Percentiles rank a stretch among this genome's conserved stretches.
Evolutionary conservation across 64 coral and sea anemone species (phyloP).

Genomic region (Montipora capricornis): DNA sequence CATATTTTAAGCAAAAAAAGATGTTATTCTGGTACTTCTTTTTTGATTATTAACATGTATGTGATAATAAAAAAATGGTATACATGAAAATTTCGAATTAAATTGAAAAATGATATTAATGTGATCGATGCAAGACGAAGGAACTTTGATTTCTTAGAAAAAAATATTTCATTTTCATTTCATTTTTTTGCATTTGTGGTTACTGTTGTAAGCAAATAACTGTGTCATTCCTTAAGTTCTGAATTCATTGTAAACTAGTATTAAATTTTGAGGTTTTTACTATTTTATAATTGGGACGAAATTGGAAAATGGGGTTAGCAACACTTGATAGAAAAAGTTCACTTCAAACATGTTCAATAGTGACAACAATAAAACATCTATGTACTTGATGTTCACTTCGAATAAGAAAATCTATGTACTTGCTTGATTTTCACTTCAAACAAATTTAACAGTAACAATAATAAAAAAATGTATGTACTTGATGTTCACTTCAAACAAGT

Average conservation of each 20-base stretch:
- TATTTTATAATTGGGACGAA: slow-evolving; percentile 4
- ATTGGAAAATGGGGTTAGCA: slow-evolving; percentile 10
- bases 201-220: slow-evolving; percentile 3
- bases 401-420: slow-evolving; percentile 16
- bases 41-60: not conserved
- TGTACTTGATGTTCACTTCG: not conserved
- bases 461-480: too few species aligned
- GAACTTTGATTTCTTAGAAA: slow-evolving; percentile 1
- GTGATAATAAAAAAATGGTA: not conserved
- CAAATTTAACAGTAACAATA: too few species aligned
- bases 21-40: not conserved
- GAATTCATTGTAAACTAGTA: slow-evolving; percentile 10
- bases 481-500: too few species aligned
- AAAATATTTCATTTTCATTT: not conserved
- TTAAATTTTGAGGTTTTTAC: slow-evolving; percentile 8
- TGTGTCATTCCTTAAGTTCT: slow-evolving; percentile 4
- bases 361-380: slow-evolving; percentile 21
- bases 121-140: not conserved
- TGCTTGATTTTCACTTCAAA: not conserved
- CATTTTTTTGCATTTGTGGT: slow-evolving; percentile 17
- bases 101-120: not conserved
- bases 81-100: not conserved
- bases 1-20: not conserved
- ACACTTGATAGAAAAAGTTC: not conserved
- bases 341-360: slow-evolving; percentile 10